These are phyloP conservation scores for Sternotherus odoratus DNA, from an alignment of 2,797 vertebrate genomes.

Conservation along the genomic window DNA sequence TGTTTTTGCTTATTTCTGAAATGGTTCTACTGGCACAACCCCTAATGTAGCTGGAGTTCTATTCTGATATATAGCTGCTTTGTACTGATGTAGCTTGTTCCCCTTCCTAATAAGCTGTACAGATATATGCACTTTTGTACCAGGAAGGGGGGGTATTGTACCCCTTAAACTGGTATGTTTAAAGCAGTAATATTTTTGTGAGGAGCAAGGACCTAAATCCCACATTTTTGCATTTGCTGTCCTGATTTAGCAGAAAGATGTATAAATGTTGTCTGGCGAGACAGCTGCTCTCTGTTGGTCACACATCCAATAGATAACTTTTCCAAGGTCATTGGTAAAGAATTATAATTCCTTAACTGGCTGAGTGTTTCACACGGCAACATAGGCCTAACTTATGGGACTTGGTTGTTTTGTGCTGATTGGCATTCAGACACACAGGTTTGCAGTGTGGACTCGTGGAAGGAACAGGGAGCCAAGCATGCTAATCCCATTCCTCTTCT, in stretches of 20 bases:
- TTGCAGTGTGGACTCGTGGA: background rate
- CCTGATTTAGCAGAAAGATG: background rate
- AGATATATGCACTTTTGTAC: too few relatives aligned
- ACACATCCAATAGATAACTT: background rate
- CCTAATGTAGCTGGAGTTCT: too few relatives aligned
- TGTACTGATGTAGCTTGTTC: too few relatives aligned
- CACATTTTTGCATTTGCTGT: background rate
- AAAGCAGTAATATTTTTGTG: background rate
- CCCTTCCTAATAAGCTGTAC: too few relatives aligned
- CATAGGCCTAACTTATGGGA: background rate
- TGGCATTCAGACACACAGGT: background rate
- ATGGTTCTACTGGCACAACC: too few relatives aligned
- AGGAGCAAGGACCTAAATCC: background rate
- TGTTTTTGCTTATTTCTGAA: too few relatives aligned
- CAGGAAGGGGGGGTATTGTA: background rate
- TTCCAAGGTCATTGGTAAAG: background rate
- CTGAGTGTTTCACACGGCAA: constrained; percentile 12
- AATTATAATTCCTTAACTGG: background rate
- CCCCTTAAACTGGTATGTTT: background rate
- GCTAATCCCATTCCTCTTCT: background rate
- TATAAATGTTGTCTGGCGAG: background rate
- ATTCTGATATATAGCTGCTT: too few relatives aligned
- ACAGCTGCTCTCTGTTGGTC: constrained; percentile 20
- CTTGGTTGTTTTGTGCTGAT: background rate
- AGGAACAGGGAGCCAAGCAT: background rate